Percentiles rank a stretch among this genome's conserved stretches.
Evolutionary conservation across 2,888 invertebrate species (phyloP).

Genomic region (Adelognathus sp.): DNA sequence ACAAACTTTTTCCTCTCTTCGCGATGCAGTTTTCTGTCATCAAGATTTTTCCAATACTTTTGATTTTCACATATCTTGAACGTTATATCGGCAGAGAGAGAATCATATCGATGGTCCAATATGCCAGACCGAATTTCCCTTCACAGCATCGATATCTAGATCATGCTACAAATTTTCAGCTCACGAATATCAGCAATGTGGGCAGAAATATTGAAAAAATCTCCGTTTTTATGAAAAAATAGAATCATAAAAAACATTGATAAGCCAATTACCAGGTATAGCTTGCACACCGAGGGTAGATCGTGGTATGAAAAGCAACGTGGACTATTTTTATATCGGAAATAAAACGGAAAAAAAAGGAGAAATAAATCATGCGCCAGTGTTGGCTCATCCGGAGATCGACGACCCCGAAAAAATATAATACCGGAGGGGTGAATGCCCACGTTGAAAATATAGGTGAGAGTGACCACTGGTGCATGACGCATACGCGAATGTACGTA

Average conservation of each 20-base stretch:
- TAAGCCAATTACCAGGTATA: not conserved
- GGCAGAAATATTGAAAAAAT: not conserved
- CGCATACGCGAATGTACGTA: constrained; percentile 6
- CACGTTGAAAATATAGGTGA: constrained; percentile 5
- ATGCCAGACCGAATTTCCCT: too few relatives aligned
- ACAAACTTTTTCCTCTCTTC: too few relatives aligned
- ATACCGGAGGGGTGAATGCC: not conserved
- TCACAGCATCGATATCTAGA: too few relatives aligned
- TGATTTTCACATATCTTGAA: too few relatives aligned
- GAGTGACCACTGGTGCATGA: not conserved
- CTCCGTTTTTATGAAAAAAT: not conserved
- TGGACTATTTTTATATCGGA: not conserved
- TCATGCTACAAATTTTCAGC: not conserved
- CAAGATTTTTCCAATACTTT: too few relatives aligned
- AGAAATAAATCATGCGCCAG: not conserved
- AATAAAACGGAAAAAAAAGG: not conserved
- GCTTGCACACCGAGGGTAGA: not conserved
- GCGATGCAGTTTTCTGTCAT: too few relatives aligned
- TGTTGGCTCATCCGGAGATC: not conserved
- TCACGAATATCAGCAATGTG: not conserved
- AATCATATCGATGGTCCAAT: too few relatives aligned
- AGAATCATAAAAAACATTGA: not conserved
- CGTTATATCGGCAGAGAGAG: too few relatives aligned
- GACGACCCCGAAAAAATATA: not conserved
- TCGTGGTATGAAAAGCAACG: not conserved